Evolutionary conservation across 2,888 invertebrate genomes (phyloP), one percentile per base, ranked within the genome.

Genomic region (Metalampra italica): DNA sequence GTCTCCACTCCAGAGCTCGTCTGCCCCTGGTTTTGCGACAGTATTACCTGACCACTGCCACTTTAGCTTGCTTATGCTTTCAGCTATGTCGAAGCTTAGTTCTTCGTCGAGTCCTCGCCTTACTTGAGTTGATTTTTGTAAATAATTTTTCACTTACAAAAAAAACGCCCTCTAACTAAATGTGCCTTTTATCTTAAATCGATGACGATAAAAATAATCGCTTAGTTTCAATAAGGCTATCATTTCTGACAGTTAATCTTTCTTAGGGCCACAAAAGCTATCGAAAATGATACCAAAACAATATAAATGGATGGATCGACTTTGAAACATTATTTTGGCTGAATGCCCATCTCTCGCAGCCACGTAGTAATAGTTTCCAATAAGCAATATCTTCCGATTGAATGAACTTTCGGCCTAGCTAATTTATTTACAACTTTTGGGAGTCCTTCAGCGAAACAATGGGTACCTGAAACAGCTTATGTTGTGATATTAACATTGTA

Each of bases 321-420:
- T 59, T 62, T 64, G 57, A 65, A 68, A 64, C 68, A 71, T 71
- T 55, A 59, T 64, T 22, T 60, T 64, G 71, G 69, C 61, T 60
- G 67, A 60, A 53, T 71, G 67, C 64, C 64, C 69, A 57, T 64
- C 43, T 38, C 56, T 53, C 59, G 63, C 64, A 60, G 72, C 67
- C 49, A 58, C 52, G 62, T 59, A 58, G 62, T 75, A 71, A 74
- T 75, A 74, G 75, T 75, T 75, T 71, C 66, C 77, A 77, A 81
- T 80, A 78, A 78, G 75, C 79, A 78, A 78, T 81, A 73, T 72
- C 74, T 80, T 80, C 69, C 78, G 54, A 68, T 57, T 56, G 71
- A 59, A 51, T 52, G 62, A 61, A 61, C 61, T 68, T 69, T 66
- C 62, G 63, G 64, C 56, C 56, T 56, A 47, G 57, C 60, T 70